Evolutionary conservation across 2,888 invertebrate genomes (phyloP), one percentile per base, ranked within the genome.

Genomic region (Autographa gamma): DNA sequence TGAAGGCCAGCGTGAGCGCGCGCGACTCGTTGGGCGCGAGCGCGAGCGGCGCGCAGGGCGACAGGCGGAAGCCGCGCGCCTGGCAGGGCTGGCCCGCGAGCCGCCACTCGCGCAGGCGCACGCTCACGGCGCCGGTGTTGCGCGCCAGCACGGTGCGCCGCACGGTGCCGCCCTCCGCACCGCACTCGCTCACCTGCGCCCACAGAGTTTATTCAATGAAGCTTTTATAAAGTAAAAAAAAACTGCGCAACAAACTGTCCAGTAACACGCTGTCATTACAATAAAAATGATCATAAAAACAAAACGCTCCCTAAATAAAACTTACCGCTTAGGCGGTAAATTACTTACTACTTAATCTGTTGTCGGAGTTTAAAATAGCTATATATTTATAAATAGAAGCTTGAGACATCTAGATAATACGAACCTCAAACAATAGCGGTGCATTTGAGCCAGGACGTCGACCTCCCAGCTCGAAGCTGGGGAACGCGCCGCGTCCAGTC

Each of bases 91-190:
- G 82, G 74, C 90, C 92, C 69, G 87, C 90, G 76, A 93, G 80
- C 75, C 89, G 85, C 93, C 92, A 93, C 64, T 84, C 91, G 81
- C 90, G 90, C 77, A 99, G 96, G 80, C 96, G 96, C 85, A 99
- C 97, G n/a, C 98, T 97, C 80, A 99, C 96, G 88, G 98, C 98
- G 1, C 99, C 99, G n/a, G 98, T 97, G 95, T 99, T 99, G 82
- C 97, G 96, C 31, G 87, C 13, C 97, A 74, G 0, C 71, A 89
- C 66, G 58, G 82, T 75, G 83, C 88, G 87, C 98, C 54, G 85
- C 86, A 93, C 98, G 97, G 96, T 11, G 73, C 8, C 81, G 72
- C 82, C 82, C 41, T 69, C 73, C 64, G 56, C 81, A 71, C 82
- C 82, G 76, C 97, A 96, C 11, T 98, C 98, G 13, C 97, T 97